Evolutionary conservation across 2,888 invertebrate genomes (phyloP), one percentile per base, ranked within the genome.

Genomic region (Oegoconia quadripuncta): DNA sequence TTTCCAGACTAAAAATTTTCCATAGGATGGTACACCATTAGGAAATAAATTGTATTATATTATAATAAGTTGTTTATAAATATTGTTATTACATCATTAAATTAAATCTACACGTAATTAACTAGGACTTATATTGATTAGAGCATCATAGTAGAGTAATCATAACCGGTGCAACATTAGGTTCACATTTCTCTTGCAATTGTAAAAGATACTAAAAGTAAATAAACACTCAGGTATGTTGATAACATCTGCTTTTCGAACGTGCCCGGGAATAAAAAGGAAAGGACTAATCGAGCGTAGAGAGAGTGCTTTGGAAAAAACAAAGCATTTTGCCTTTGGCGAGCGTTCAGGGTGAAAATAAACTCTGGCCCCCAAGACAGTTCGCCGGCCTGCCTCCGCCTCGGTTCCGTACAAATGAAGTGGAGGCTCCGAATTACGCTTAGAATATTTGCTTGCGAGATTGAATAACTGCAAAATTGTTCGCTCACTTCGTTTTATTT

Each of bases 331-430:
- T 48, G 48, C 64, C 62, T 62, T 65, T 61, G 56, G 50, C 47
- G 48, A 57, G 58, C 67, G 65, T 59, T 65, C 59, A 52, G 53
- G 58, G 65, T 52, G 70, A 74, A 78, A 79, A 79, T 74, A 74
- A 70, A 74, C 74, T 56, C 48, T 40, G 58, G 48, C 9, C 55
- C 59, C 66, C 64, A 53, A 74, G 68, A 70, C 68, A 70, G 64
- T 74, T 60, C 55, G 57, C n/a, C n/a, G 52, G 52, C 56, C 48
- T 48, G 50, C 41, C 56, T n/a, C 50, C 25, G 12, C 37, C 52
- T 58, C 49, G 48, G 51, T 56, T 55, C 58, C 48, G 61, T 54
- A 59, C 64, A 75, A 76, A 74, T 74, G 68, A 75, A 76, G 63
- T 66, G 64, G 58, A 64, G 60, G 59, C 62, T 51, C 51, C 51